Percentiles rank a stretch among this genome's conserved stretches.
These are phyloP conservation scores for Phalloptychus januarius DNA, from an alignment of 2,797 vertebrate species.

Conservation along the genomic window DNA sequence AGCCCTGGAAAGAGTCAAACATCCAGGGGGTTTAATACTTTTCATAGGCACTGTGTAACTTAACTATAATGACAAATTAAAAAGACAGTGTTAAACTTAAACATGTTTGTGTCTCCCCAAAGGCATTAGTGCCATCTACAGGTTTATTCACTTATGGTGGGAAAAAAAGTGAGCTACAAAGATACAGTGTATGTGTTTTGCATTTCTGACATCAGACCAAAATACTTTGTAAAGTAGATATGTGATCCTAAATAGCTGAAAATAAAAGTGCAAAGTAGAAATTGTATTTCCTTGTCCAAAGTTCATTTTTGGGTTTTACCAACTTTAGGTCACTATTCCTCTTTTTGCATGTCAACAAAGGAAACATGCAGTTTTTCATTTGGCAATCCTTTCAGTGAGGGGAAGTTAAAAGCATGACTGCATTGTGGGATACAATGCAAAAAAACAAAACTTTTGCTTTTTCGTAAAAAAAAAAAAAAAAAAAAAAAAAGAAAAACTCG, in stretches of 20 bases:
- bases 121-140: conserved; percentile 53
- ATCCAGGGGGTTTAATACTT: not conserved
- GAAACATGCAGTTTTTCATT: conserved; percentile 68
- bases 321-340: conserved; percentile 62
- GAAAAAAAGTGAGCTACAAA: not conserved
- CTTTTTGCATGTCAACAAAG: conserved; percentile 55
- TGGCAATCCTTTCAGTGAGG: conserved; percentile 68
- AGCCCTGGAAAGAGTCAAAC: not conserved
- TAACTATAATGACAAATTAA: not conserved
- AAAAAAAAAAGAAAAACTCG: not conserved
- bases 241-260: not conserved
- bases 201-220: conserved; percentile 10
- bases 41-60: not conserved
- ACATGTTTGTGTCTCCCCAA: not conserved
- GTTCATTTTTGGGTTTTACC: conserved; percentile 23
- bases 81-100: conserved; percentile 7
- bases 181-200: not conserved
- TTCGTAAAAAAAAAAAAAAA: not conserved
- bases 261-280: conserved; percentile 21
- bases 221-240: not conserved
- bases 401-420: conserved; percentile 67
- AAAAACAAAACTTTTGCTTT: not conserved
- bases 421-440: conserved; percentile 5
- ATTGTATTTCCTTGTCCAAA: conserved; percentile 9
- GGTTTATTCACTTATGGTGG: conserved; percentile 10